phyloP scores from a whole-genome alignment of 2,888 invertebrate genomes.

The Venusia cambrica region DNA sequence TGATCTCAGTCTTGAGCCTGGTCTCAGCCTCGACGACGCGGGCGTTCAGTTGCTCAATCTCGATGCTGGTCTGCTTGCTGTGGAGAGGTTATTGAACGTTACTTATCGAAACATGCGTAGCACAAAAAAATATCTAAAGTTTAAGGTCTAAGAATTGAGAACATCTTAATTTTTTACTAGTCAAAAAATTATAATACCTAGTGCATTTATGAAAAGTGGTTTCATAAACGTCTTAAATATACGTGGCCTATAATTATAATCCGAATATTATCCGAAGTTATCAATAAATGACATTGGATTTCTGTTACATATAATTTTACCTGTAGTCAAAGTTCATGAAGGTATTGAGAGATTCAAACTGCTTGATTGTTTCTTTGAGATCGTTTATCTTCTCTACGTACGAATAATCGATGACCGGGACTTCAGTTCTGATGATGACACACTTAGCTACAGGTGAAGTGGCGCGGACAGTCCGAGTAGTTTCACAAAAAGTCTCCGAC shows the following conservation, averaged over 20 bases:
- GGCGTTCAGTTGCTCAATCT: constrained; percentile 97
- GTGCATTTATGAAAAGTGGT: too few relatives aligned
- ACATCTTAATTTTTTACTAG: too few relatives aligned
- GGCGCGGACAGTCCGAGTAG: constrained; percentile 49
- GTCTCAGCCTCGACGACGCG: constrained; percentile 98
- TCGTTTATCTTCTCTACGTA: constrained; percentile 81
- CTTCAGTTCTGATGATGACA: constrained; percentile 58
- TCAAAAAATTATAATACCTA: too few relatives aligned
- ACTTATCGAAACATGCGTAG: too few relatives aligned
- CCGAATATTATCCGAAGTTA: too few relatives aligned
- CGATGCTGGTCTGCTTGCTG: constrained; percentile 98
- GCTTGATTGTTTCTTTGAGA: constrained; percentile 82
- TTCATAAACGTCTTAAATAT: too few relatives aligned
- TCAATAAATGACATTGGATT: too few relatives aligned
- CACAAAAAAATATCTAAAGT: too few relatives aligned
- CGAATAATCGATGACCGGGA: constrained; percentile 74
- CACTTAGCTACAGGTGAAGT: constrained; percentile 54
- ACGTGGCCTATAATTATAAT: too few relatives aligned
- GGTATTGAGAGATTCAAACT: constrained; percentile 82
- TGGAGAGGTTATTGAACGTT: constrained; percentile 7
- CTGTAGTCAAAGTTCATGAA: constrained; percentile 83
- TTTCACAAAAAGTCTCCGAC: constrained; percentile 47
- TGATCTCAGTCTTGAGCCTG: constrained; percentile 96
- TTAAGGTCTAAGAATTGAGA: too few relatives aligned
- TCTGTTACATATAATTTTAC: constrained; percentile 60